phyloP scores from a whole-genome alignment of 2,888 invertebrate species.

The Mycalesis mineus region DNA sequence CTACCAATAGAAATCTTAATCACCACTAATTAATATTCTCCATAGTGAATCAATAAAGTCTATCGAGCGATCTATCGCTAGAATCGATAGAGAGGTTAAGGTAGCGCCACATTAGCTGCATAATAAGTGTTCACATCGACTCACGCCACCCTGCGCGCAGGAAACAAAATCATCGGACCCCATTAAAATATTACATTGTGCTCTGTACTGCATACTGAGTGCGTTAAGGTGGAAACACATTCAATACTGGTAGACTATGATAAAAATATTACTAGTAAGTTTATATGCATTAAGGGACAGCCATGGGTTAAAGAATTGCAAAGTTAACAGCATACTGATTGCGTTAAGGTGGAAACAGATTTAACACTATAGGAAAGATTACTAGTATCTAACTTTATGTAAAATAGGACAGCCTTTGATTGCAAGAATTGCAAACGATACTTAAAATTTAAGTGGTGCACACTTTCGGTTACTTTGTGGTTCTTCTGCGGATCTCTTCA shows the following conservation, averaged over 20 bases:
- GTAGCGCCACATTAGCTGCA: conserved; percentile 14
- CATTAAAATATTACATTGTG: conserved; percentile 2
- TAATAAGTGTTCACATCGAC: conserved; percentile 13
- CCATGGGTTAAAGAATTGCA: no score
- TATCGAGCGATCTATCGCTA: conserved; percentile 11
- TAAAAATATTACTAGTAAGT: no score
- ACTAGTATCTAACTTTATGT: no score
- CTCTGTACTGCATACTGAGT: conserved; percentile 2
- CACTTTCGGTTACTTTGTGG: no score
- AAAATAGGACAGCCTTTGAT: no score
- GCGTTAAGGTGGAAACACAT: not conserved
- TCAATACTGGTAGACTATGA: no score
- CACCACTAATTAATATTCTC: not conserved
- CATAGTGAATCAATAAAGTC: conserved; percentile 14
- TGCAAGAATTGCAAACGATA: no score
- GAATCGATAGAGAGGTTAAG: conserved; percentile 9
- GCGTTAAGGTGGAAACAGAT: not conserved
- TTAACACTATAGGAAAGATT: no score
- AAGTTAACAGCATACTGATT: conserved; percentile 6
- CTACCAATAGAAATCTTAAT: not conserved
- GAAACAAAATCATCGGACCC: not conserved
- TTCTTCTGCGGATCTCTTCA: no score
- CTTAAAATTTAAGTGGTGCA: no score
- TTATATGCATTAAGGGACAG: no score
- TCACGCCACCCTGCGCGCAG: not conserved